Conservation (phyloP, 2,888 invertebrate species). For the Gymnoscelis rufifasciata region DNA sequence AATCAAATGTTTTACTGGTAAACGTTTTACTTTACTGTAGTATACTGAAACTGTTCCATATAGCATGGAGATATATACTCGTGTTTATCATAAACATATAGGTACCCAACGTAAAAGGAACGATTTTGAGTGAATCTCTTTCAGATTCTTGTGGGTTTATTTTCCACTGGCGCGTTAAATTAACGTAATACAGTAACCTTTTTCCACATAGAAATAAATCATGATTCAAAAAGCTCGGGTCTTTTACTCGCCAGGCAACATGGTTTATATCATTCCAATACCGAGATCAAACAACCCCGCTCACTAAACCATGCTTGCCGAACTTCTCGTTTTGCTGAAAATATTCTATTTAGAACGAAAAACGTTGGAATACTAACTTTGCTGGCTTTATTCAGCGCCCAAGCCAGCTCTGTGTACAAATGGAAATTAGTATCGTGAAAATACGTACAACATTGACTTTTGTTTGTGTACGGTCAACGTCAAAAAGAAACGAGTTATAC, state of each 20-base stretch:
- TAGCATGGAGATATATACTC: not conserved
- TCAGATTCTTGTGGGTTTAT: not conserved
- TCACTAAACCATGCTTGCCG: constrained; percentile 1
- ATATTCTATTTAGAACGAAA: not conserved
- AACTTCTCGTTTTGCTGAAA: not conserved
- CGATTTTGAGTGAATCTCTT: too few species aligned
- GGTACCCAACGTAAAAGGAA: too few species aligned
- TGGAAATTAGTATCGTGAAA: not conserved
- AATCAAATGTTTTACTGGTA: not conserved
- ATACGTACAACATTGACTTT: constrained; percentile 15
- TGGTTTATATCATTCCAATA: constrained; percentile 3
- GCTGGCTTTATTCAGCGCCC: not conserved
- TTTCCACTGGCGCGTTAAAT: constrained; percentile 9
- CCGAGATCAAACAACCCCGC: not conserved
- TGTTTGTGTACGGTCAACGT: not conserved
- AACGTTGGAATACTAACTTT: not conserved
- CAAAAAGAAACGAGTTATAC: too few species aligned
- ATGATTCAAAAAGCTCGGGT: not conserved
- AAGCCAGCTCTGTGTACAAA: constrained; percentile 1
- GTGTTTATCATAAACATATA: not conserved
- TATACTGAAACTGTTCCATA: too few species aligned
- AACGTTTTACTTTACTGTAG: not conserved
- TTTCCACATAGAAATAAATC: constrained; percentile 9
- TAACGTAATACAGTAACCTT: constrained; percentile 8
- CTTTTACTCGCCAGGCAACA: constrained; percentile 1